Base-by-base conservation (phyloP, 2,888 invertebrate genomes). In the Drosophila trichaetosa region DNA sequence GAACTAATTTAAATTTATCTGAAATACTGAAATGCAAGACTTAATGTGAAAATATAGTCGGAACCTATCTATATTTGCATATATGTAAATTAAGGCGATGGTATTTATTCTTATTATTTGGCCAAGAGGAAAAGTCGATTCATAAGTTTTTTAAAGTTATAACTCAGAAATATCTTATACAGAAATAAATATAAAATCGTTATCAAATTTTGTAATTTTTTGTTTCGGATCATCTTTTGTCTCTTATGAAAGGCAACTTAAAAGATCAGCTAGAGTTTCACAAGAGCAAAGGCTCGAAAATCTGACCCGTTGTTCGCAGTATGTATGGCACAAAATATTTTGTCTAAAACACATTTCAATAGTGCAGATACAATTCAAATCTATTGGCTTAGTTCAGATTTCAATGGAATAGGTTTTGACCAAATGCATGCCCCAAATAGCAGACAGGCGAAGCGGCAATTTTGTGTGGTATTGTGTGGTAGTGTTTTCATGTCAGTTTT, bases 401-500 rank as follows among this genome's bases (percentile, higher is more conserved):
- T 63, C 13, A 40, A 52, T 59, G 67, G 65, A 56, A 68, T 77
- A 49, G 63, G 53, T 66, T 68, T 68, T 75, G 74, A 60, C 34
- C 52, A 57, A 62, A 51, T 73, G 69, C 60, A 51, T 51, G 58
- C 42, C 63, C 60, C 58, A 63, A 71, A 75, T 66, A 53, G 52
- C 34, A 59, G 61, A 34, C 58, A 69, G 56, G 53, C 46, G 66
- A 24, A 48, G 53, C 53, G 38, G 52, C 51, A 52, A 68, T 69
- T 60, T 59, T 21, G 18, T 33, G 29, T 11, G 46, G 36, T 46
- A 29, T 18, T 52, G 40, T 40, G 5, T 65, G 4, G 16, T 24
- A 5, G 48, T 33, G 29, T 24, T 21, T 67, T 11, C 36, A 10
- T 40, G 27, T 46, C 56, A 18, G 53, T 62, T 74, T 77, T 58